Evolutionary conservation across 35 echinoderm and acorn worm genomes (phyloP).

Genomic region (Diadema setosum): DNA sequence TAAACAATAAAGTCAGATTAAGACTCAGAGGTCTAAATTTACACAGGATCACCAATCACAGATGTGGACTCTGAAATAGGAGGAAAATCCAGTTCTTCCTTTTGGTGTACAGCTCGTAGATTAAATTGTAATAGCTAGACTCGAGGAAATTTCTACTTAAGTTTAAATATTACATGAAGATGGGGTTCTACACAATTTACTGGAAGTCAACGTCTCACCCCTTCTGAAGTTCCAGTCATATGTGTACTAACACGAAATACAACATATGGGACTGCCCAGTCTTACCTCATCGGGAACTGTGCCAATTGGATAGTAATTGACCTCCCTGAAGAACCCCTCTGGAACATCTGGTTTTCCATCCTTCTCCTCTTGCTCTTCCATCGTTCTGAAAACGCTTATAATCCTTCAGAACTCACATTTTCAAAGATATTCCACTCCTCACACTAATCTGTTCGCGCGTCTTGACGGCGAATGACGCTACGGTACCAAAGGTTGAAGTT

Average conservation of each 20-base stretch:
- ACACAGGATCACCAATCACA: too few relatives aligned
- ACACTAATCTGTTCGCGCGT: neutral
- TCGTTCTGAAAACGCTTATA: neutral
- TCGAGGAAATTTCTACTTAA: neutral
- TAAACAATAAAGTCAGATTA: too few relatives aligned
- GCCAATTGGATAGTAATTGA: neutral
- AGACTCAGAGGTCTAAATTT: too few relatives aligned
- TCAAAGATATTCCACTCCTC: neutral
- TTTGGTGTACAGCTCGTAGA: neutral
- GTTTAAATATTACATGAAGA: neutral
- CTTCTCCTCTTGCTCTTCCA: neutral
- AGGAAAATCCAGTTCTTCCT: neutral
- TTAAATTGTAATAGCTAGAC: neutral
- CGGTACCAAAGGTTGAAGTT: too few relatives aligned
- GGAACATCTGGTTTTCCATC: neutral
- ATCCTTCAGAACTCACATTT: neutral
- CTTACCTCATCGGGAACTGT: neutral
- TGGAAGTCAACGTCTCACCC: neutral
- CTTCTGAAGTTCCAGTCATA: neutral
- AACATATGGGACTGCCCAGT: neutral
- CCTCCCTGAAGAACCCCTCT: neutral
- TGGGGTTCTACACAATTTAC: neutral
- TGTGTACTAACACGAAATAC: neutral
- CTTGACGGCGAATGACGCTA: too few relatives aligned
- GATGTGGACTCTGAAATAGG: neutral